phyloP scores from a whole-genome alignment of 2,113 vertebrate species.

The Upupa epops region DNA sequence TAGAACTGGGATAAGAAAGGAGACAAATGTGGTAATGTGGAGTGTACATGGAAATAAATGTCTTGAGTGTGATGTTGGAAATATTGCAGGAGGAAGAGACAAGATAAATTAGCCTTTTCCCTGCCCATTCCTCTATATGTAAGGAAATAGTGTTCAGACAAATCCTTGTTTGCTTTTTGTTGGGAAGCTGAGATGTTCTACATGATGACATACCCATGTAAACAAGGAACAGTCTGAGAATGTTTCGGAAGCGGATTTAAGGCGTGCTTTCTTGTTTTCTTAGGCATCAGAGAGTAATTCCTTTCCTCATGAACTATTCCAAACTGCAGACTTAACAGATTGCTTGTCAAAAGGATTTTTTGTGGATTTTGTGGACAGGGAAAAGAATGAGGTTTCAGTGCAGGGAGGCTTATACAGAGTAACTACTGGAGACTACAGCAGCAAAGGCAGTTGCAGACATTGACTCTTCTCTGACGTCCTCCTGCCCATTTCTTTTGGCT shows the following conservation, averaged over 20 bases:
- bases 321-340: neutral
- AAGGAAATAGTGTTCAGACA: neutral
- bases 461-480: neutral
- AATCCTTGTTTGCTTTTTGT: neutral
- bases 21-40: neutral
- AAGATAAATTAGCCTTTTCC: neutral
- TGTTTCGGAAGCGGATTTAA: neutral
- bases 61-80: neutral
- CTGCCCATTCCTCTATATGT: neutral
- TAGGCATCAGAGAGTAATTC: neutral
- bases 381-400: neutral
- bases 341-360: neutral
- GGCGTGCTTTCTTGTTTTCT: neutral
- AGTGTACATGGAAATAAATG: neutral
- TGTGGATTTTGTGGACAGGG: neutral
- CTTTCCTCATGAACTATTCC: neutral
- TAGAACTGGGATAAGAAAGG: neutral
- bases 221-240: neutral
- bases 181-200: neutral
- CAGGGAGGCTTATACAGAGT: neutral
- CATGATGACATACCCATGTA: neutral
- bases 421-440: neutral
- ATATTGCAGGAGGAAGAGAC: neutral
- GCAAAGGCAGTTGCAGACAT: neutral
- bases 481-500: neutral